These are phyloP conservation scores for Ochotona princeps DNA, from an alignment of 2,113 vertebrate genomes.

Conservation along the genomic window DNA sequence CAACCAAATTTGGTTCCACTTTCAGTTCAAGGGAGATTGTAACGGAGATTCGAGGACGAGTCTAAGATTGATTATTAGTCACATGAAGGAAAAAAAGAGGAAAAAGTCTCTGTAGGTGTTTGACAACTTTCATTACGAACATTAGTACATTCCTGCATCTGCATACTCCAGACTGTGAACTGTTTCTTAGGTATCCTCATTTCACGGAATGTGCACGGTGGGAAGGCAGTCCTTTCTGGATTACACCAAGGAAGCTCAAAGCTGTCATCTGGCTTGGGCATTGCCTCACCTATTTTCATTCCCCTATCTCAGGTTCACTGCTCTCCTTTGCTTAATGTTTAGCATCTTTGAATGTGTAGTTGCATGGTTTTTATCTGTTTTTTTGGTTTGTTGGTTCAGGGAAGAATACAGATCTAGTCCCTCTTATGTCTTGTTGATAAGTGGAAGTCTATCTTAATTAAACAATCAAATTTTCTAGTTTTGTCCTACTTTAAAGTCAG, in stretches of 20 bases:
- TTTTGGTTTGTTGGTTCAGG: not conserved
- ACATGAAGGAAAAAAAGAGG: not conserved
- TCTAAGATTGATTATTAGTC: not conserved
- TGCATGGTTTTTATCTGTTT: not conserved
- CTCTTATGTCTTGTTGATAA: not conserved
- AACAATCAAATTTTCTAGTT: not conserved
- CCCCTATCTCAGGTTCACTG: not conserved
- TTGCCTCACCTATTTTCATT: accelerated
- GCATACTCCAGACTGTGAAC: not conserved
- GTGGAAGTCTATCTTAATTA: slow-evolving; percentile 4
- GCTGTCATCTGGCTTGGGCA: too few species aligned
- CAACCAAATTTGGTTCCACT: not conserved
- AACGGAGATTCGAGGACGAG: not conserved
- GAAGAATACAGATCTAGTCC: not conserved
- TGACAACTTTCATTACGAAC: not conserved
- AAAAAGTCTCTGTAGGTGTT: not conserved
- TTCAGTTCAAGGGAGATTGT: not conserved
- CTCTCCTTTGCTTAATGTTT: not conserved
- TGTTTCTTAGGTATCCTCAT: not conserved
- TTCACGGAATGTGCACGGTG: accelerated
- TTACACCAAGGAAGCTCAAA: not conserved
- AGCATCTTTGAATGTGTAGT: not conserved
- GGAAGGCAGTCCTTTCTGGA: not conserved
- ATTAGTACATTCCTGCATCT: not conserved
- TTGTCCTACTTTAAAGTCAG: slow-evolving; percentile 1